A percentile compares a stretch with the other conserved stretches of the same genome.
Evolutionary conservation across 1,140 invertebrate species (phyloP).

Genomic region (Drosophila pseudoobscura): DNA sequence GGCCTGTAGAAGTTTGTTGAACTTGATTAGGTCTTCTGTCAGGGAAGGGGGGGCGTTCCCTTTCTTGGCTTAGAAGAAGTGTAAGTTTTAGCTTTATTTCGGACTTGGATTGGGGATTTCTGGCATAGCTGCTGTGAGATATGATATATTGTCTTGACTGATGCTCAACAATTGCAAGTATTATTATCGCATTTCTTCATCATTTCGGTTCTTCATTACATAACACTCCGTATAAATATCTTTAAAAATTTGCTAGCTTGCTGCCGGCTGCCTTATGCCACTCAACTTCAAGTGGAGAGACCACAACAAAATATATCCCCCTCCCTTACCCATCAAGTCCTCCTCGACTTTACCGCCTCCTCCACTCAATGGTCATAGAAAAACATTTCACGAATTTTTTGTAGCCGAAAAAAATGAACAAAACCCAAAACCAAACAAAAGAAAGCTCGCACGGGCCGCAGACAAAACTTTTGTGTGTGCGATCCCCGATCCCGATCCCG

Average conservation of each 20-base stretch:
- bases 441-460: conserved; percentile 70
- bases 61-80: neutral
- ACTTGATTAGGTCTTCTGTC: conserved; percentile 34
- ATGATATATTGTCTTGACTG: neutral
- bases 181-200: conserved; percentile 7
- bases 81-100: too few relatives aligned
- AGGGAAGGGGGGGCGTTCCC: conserved; percentile 21
- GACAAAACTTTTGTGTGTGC: conserved; percentile 61
- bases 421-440: conserved; percentile 59
- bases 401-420: conserved; percentile 14
- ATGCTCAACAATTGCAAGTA: conserved; percentile 23
- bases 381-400: conserved; percentile 56
- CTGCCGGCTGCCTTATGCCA: conserved; percentile 46
- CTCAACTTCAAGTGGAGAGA: conserved; percentile 57
- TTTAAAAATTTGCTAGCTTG: conserved; percentile 16
- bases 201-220: conserved; percentile 51
- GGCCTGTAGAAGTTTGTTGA: conserved; percentile 34
- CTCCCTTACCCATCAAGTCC: neutral
- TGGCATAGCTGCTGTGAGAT: too few relatives aligned
- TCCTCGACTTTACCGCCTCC: conserved; percentile 26
- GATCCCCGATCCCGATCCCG: conserved; percentile 58
- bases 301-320: conserved; percentile 32
- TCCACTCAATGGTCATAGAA: conserved; percentile 53
- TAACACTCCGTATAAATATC: conserved; percentile 33
- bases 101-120: too few relatives aligned